A percentile compares a stretch with the other conserved stretches of the same genome.
Evolutionary conservation across 64 coral and sea anemone species (phyloP).

Genomic region (Stichodactyla mertensii): DNA sequence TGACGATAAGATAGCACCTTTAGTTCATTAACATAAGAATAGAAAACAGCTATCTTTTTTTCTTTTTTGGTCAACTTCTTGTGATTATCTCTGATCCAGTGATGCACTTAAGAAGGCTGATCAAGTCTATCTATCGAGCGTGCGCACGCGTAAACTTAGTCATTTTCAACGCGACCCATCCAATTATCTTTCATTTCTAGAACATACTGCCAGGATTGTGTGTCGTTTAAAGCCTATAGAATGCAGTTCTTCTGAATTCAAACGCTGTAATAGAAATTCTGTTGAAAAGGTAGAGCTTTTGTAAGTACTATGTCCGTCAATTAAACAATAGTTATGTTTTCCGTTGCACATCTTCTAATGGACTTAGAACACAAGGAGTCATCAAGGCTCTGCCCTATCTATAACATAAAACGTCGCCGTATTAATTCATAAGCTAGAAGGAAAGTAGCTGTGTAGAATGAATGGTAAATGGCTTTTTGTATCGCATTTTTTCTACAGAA

Average conservation of each 20-base stretch:
- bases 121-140: neutral
- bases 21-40: neutral
- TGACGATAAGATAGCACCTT: neutral
- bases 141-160: neutral
- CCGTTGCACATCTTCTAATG: neutral
- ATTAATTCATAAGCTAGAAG: too few species aligned
- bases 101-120: neutral
- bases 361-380: neutral
- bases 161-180: neutral
- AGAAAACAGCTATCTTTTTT: neutral
- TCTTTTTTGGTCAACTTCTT: neutral
- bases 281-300: neutral
- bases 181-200: neutral
- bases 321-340: constrained; percentile 4
- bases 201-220: neutral
- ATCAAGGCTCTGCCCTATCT: neutral
- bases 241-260: neutral
- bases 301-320: neutral
- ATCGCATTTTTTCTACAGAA: neutral
- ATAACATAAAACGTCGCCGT: neutral
- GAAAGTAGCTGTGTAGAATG: neutral
- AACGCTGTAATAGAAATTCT: neutral
- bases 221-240: neutral
- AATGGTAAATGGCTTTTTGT: neutral
- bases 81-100: neutral